Evolutionary conservation across 2,888 invertebrate genomes (phyloP), one percentile per base, ranked within the genome.

Genomic region (Rotaria socialis): DNA sequence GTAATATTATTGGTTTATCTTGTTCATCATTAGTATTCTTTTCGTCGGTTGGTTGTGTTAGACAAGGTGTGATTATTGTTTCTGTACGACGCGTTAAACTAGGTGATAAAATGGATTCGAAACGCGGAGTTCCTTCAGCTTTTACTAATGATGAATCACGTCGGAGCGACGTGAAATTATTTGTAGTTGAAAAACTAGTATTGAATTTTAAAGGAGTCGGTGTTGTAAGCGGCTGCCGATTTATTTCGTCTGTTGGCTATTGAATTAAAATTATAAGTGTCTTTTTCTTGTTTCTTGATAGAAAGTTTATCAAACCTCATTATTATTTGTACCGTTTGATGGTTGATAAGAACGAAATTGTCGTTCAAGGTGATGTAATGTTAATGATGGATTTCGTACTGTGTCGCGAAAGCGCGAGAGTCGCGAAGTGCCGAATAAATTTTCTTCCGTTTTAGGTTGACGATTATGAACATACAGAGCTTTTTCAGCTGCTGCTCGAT

Each of bases 381-480:
- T 47, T 43, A n/a, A n/a, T 47, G 80, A 80, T 24, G 80, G 80
- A 47, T 80, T 22, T 80, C 47, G 47, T n/a, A 35, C 10, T 41
- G 24, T 47, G 19, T 47, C 47, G 6, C 80, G 80, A 47, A 47
- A 4, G n/a, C 43, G 24, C n/a, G 41, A 10, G 24, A 47, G 0
- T 2, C 80, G 47, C 2, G 47, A 6, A 35, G 2, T 16, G 11
- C 4, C 19, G 1, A 35, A 41, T 6, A 5, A 10, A 35, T 35
- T 19, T 35, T 67, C 14, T 67, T 67, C 14, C 19, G 35, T 35
- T 14, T 7, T 5, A 35, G 8, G 67, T 35, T 35, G 35, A 35
- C 41, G 67, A 67, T 80, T 80, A 47, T 80, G 47, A 24, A 80
- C 80, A n/a, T 47, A 80, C 47, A 24, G 80, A 11, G 80, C 80